phyloP scores from a whole-genome alignment of 2,888 invertebrate genomes.

The Erebia ligea region DNA sequence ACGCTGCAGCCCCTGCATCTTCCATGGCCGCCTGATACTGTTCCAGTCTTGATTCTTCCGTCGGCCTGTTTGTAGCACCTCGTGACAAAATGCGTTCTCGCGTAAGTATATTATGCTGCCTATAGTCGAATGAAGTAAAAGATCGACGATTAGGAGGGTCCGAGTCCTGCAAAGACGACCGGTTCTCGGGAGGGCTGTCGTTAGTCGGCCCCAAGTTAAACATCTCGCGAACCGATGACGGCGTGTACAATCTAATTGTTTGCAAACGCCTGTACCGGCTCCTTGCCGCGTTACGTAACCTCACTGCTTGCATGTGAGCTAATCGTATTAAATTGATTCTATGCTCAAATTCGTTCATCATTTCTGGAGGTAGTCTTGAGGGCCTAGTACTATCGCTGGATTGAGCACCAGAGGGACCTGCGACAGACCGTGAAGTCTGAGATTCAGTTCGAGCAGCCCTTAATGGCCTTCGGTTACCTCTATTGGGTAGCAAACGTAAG shows the following conservation, averaged over 20 bases:
- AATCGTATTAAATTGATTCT: conserved; percentile 71
- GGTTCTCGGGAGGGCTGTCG: conserved; percentile 54
- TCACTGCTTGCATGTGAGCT: conserved; percentile 71
- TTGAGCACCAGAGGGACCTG: conserved; percentile 49
- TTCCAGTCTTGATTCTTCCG: conserved; percentile 48
- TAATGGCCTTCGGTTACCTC: conserved; percentile 45
- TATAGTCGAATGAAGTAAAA: conserved; percentile 50
- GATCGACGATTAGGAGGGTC: conserved; percentile 51
- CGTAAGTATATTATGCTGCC: conserved; percentile 56
- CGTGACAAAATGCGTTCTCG: conserved; percentile 50
- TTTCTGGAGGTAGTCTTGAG: conserved; percentile 47
- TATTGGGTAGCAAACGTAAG: conserved; percentile 59
- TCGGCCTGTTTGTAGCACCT: conserved; percentile 41
- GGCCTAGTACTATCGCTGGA: conserved; percentile 40
- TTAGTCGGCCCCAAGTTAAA: conserved; percentile 59
- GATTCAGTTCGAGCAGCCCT: conserved; percentile 47
- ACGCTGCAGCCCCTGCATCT: conserved; percentile 65
- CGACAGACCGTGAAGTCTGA: conserved; percentile 58
- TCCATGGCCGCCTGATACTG: conserved; percentile 63
- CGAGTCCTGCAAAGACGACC: conserved; percentile 47
- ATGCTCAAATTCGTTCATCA: conserved; percentile 63
- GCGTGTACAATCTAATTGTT: conserved; percentile 71
- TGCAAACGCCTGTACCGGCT: conserved; percentile 70
- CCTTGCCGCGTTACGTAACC: conserved; percentile 69
- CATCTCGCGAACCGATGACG: conserved; percentile 73